These are phyloP conservation scores for Leucophenga montana DNA, from an alignment of 2,888 invertebrate species.

Conservation along the genomic window DNA sequence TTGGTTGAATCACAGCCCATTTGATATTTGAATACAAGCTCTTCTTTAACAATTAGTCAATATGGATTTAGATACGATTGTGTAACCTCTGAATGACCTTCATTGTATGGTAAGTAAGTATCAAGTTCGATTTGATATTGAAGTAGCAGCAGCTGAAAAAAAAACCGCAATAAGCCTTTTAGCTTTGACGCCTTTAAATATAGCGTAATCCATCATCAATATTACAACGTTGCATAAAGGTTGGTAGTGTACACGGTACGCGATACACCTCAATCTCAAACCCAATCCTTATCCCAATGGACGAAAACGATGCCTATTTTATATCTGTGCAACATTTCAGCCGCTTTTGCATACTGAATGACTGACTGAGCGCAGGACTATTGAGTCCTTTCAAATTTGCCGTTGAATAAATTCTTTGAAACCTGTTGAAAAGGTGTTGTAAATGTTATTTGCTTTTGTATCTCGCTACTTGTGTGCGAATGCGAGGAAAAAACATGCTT, in stretches of 20 bases:
- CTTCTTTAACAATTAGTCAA: conserved; percentile 57
- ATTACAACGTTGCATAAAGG: background rate
- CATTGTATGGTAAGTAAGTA: background rate
- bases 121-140: no score
- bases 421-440: conserved; percentile 65
- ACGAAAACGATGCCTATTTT: no score
- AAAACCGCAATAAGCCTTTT: conserved; percentile 47
- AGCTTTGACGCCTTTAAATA: conserved; percentile 66
- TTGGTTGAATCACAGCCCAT: conserved; percentile 50
- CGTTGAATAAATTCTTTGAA: conserved; percentile 40
- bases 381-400: conserved; percentile 63
- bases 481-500: conserved; percentile 56
- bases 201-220: conserved; percentile 61
- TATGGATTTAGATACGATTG: conserved; percentile 36
- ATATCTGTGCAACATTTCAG: background rate
- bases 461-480: background rate
- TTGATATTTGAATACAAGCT: conserved; percentile 21
- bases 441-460: conserved; percentile 47
- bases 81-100: conserved; percentile 22
- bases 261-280: background rate
- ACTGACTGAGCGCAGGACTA: conserved; percentile 53
- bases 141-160: no score
- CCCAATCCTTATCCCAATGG: background rate
- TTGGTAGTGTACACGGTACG: background rate
- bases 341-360: conserved; percentile 20